Base-by-base conservation (phyloP, 2,888 invertebrate genomes). In the Yponomeuta plumbellus region DNA sequence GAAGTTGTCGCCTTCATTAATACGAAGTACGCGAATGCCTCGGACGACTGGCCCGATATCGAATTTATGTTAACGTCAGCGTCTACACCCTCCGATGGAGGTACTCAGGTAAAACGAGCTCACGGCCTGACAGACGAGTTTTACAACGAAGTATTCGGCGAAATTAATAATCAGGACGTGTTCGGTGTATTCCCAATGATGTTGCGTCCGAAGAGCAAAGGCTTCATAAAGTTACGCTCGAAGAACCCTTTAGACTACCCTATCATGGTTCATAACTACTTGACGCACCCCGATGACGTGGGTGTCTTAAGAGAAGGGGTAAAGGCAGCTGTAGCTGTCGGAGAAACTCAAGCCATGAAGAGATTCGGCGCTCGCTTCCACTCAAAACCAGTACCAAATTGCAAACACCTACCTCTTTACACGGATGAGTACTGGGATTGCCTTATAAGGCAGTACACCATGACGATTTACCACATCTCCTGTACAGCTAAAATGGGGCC, bases 401-500 rank as follows among this genome's bases (percentile, higher is more conserved):
- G 97, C 79, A 95, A 95, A 74, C 96, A 96, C 75, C 82, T 96
- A 22, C 94, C 95, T 0, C 84, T 92, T 1, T 96, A 92, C 72
- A 96, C 97, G 0, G 97, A 97, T 73, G 96, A 96, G 40, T 97
- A 97, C 71, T 97, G 97, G 96, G 95, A 97, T 69, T 97, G 97
- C 75, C 93, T 93, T 52, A 94, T 97, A 26, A 90, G 96, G 4
- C 96, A 97, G 74, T 97, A 97, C 77, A 97, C 97, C 0, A 94
- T 97, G 93, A 96, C 97, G 0, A 97, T 97, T 72, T 97, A 97
- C 76, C 97, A 97, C 76, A 92, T 97, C 85, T 96, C 96, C 0
- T 95, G 97, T 67, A 95, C 96, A 0, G 94, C 95, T 0, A 97
- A 97, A 82, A 97, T 97, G 97, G 97, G 96, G 0, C 95, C 96